These are phyloP conservation scores for Craniophora ligustri DNA, from an alignment of 2,888 invertebrate genomes.

Conservation along the genomic window DNA sequence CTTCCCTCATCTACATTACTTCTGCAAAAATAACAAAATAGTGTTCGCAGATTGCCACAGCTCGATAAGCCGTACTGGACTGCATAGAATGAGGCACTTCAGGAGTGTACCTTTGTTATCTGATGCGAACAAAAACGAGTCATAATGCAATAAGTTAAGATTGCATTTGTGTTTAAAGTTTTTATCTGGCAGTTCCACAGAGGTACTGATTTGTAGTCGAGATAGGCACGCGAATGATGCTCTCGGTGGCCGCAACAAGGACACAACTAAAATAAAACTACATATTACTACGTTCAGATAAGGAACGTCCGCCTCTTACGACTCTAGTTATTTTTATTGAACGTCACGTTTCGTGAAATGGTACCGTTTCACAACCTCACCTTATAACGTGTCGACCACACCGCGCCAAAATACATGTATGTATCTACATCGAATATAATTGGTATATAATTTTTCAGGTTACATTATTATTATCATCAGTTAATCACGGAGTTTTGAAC, in stretches of 20 bases:
- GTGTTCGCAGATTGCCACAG: slow-evolving; percentile 76
- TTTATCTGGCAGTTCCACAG: slow-evolving; percentile 72
- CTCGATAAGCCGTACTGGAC: slow-evolving; percentile 74
- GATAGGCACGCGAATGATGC: slow-evolving; percentile 82
- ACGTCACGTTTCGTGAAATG: slow-evolving; percentile 44
- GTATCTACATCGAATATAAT: no score
- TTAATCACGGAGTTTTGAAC: no score
- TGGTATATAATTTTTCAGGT: no score
- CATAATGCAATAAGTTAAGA: slow-evolving; percentile 67
- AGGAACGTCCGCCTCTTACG: slow-evolving; percentile 64
- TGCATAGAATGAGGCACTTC: slow-evolving; percentile 77
- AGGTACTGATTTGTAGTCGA: slow-evolving; percentile 80
- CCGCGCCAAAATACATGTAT: no score
- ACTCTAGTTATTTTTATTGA: slow-evolving; percentile 65
- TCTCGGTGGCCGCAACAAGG: slow-evolving; percentile 78
- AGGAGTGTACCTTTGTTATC: slow-evolving; percentile 70
- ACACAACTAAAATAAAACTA: slow-evolving; percentile 81
- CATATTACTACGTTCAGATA: slow-evolving; percentile 70
- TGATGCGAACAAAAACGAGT: slow-evolving; percentile 65
- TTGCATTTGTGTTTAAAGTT: slow-evolving; percentile 60
- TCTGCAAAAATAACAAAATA: slow-evolving; percentile 85
- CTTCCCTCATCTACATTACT: slow-evolving; percentile 82
- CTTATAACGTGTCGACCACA: slow-evolving; percentile 41
- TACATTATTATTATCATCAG: no score
- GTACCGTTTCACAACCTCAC: slow-evolving; percentile 34